Conservation (phyloP, 1,140 invertebrate species). For the Drosophila sucinea region DNA sequence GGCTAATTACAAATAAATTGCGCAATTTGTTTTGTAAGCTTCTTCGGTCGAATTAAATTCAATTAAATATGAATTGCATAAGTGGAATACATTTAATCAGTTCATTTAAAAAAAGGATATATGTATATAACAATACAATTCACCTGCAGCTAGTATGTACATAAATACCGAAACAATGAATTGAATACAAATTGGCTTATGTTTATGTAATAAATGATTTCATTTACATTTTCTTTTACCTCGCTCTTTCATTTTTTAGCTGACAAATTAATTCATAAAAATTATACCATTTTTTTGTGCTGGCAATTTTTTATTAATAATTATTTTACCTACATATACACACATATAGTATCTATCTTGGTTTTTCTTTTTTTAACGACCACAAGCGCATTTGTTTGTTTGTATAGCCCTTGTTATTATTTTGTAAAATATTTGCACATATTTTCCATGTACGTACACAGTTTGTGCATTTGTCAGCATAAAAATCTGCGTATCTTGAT, state of each 20-base stretch:
- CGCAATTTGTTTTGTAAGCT: slow-evolving; percentile 53
- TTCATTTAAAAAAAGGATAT: slow-evolving; percentile 4
- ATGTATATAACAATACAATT: background rate
- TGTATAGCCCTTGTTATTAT: slow-evolving; percentile 34
- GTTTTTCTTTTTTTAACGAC: background rate
- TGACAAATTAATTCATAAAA: slow-evolving; percentile 11
- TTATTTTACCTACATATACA: no score
- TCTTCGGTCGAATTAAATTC: slow-evolving; percentile 27
- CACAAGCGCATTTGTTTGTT: slow-evolving; percentile 40
- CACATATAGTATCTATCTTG: background rate
- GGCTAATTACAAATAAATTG: slow-evolving; percentile 72
- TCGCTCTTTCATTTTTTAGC: background rate
- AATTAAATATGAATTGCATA: slow-evolving; percentile 27
- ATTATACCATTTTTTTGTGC: background rate
- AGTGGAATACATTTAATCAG: slow-evolving; percentile 17
- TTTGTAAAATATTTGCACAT: slow-evolving; percentile 47
- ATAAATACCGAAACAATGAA: slow-evolving; percentile 35
- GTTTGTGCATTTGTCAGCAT: slow-evolving; percentile 51
- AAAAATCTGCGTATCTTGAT: slow-evolving; percentile 48
- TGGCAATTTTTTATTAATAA: background rate
- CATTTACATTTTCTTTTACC: background rate
- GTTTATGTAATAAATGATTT: slow-evolving; percentile 13
- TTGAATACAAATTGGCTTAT: slow-evolving; percentile 45
- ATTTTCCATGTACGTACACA: slow-evolving; percentile 18
- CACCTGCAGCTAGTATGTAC: background rate